Conservation (phyloP, 1,140 invertebrate species). For the Holcopasites calliopsidis region DNA sequence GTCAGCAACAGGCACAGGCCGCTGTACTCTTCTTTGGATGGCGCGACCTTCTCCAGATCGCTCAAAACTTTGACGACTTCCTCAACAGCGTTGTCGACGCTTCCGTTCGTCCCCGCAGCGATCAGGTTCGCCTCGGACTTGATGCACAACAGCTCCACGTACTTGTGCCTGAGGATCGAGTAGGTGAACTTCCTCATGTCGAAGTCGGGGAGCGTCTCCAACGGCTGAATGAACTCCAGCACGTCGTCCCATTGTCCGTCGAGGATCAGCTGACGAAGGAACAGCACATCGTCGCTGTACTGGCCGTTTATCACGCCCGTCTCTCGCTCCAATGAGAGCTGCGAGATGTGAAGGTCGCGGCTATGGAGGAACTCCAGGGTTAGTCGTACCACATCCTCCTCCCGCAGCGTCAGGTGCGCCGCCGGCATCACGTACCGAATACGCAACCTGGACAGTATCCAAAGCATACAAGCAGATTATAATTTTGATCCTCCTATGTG, state of each 20-base stretch:
- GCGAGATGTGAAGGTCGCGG: constrained; percentile 92
- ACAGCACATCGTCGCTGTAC: constrained; percentile 94
- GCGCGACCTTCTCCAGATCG: constrained; percentile 92
- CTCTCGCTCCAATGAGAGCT: constrained; percentile 95
- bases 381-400: constrained; percentile 95
- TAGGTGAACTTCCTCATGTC: constrained; percentile 92
- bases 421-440: constrained; percentile 88
- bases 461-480: constrained; percentile 46
- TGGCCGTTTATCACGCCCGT: constrained; percentile 97
- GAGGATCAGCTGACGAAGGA: constrained; percentile 95
- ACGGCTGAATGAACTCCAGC: constrained; percentile 96
- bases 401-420: constrained; percentile 89
- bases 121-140: constrained; percentile 90
- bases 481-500: constrained; percentile 4
- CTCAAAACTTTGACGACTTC: constrained; percentile 95
- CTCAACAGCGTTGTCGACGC: constrained; percentile 94
- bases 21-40: constrained; percentile 96
- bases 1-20: constrained; percentile 95
- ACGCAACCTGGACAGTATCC: constrained; percentile 79
- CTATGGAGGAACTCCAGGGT: constrained; percentile 96
- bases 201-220: constrained; percentile 90
- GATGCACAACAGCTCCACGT: constrained; percentile 96
- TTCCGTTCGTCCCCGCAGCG: constrained; percentile 81
- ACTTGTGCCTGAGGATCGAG: constrained; percentile 94
- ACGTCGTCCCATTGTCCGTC: constrained; percentile 99